Percentiles rank a stretch among this genome's conserved stretches.
Evolutionary conservation across 2,888 invertebrate species (phyloP).

Genomic region (Anthrax anthrax): DNA sequence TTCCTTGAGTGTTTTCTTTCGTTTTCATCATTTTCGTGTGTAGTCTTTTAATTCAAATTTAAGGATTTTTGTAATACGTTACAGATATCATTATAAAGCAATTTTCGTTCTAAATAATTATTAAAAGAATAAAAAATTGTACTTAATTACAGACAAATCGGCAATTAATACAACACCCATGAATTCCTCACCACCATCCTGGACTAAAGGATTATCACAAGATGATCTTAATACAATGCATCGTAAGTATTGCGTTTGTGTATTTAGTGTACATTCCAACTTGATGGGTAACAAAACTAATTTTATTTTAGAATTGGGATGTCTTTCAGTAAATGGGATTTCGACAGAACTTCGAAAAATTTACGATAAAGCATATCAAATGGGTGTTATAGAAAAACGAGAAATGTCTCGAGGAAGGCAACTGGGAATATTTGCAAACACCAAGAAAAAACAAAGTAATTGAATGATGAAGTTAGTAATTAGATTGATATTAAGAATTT

Average conservation of each 20-base stretch:
- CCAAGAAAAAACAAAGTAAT: slow-evolving; percentile 17
- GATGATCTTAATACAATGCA: slow-evolving; percentile 64
- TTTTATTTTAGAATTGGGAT: slow-evolving; percentile 47
- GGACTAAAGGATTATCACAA: slow-evolving; percentile 52
- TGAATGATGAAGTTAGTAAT: no score
- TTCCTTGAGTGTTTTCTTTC: no score
- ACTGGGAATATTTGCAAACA: slow-evolving; percentile 60
- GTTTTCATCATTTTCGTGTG: no score
- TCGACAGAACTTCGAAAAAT: slow-evolving; percentile 88
- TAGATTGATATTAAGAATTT: no score
- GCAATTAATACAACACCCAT: slow-evolving; percentile 44
- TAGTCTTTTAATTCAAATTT: no score
- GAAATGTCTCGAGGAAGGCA: slow-evolving; percentile 95
- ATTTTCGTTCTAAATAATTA: no score
- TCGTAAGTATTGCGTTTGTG: slow-evolving; percentile 48
- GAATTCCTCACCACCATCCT: slow-evolving; percentile 41
- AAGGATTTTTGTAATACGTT: no score
- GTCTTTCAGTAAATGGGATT: slow-evolving; percentile 64
- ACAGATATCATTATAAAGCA: no score
- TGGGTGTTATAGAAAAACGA: slow-evolving; percentile 88
- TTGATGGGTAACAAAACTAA: no score
- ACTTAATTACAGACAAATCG: no score
- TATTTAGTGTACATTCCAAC: no score
- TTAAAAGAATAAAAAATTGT: no score
- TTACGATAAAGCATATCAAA: slow-evolving; percentile 85